Evolutionary conservation across 1,140 invertebrate genomes (phyloP).

Genomic region (Pseudomyrmex flavicornis): DNA sequence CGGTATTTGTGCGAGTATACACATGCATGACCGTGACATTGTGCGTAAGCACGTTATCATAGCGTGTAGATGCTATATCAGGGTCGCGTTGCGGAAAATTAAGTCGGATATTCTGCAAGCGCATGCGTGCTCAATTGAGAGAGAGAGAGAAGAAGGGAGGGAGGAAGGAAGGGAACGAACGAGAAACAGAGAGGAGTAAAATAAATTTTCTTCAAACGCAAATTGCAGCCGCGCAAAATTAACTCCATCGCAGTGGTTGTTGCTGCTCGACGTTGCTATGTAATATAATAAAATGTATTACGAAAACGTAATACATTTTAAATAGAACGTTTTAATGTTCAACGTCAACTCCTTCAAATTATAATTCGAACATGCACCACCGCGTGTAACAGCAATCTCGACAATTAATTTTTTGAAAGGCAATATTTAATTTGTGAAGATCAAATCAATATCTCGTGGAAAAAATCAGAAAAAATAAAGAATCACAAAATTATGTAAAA

Average conservation of each 20-base stretch:
- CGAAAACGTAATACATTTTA: constrained; percentile 26
- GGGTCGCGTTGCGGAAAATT: constrained; percentile 42
- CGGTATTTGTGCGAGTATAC: not conserved
- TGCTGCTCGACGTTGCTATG: not conserved
- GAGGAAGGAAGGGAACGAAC: too few species aligned
- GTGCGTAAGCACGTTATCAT: constrained; percentile 25
- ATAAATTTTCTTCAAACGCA: constrained; percentile 40
- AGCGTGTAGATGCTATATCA: constrained; percentile 18
- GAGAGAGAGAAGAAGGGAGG: not conserved
- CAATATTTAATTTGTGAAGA: not conserved
- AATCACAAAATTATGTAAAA: too few species aligned
- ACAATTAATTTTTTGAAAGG: not conserved
- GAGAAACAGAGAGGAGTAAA: not conserved
- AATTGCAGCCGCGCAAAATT: constrained; percentile 14
- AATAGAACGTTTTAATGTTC: constrained; percentile 45
- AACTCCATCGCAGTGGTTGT: not conserved
- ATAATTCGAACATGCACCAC: not conserved
- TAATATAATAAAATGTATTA: constrained; percentile 46
- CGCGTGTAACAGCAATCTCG: not conserved
- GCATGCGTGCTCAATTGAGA: constrained; percentile 14
- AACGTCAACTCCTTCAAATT: constrained; percentile 7
- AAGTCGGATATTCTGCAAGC: constrained; percentile 22
- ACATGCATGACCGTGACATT: constrained; percentile 50
- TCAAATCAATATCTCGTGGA: not conserved
- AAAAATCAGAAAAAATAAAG: too few species aligned